Conservation (phyloP, 2,888 invertebrate genomes). For the Nymphalis c-album region DNA sequence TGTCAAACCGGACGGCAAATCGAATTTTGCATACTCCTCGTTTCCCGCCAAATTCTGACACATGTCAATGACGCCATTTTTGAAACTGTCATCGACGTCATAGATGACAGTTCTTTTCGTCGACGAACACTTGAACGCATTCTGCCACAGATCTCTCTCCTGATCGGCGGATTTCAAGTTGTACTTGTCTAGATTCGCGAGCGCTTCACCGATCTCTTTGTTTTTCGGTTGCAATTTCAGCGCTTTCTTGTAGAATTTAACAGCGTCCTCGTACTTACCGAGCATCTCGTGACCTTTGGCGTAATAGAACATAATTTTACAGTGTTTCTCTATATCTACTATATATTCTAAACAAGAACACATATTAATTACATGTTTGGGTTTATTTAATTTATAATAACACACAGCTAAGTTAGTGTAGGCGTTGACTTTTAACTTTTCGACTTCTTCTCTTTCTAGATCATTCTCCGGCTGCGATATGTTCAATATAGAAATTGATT, state of each 20-base stretch:
- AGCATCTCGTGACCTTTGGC: constrained; percentile 61
- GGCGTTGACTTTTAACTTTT: constrained; percentile 54
- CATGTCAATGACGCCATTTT: constrained; percentile 58
- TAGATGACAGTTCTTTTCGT: constrained; percentile 46
- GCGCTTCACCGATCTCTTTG: constrained; percentile 61
- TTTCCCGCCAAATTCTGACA: constrained; percentile 62
- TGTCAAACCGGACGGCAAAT: constrained; percentile 59
- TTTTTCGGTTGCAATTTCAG: constrained; percentile 71
- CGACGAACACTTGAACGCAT: constrained; percentile 51
- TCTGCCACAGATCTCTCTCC: constrained; percentile 67
- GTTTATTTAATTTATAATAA: constrained; percentile 64
- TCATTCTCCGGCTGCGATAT: constrained; percentile 52
- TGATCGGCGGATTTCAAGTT: constrained; percentile 46
- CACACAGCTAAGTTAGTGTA: constrained; percentile 69
- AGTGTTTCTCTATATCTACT: constrained; percentile 59
- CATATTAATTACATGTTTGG: constrained; percentile 62
- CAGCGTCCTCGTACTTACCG: constrained; percentile 57
- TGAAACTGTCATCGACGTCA: constrained; percentile 63
- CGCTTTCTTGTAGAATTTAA: constrained; percentile 64
- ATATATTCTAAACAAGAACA: constrained; percentile 61
- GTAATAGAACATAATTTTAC: constrained; percentile 67
- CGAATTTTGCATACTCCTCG: constrained; percentile 57
- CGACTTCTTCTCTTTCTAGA: constrained; percentile 51
- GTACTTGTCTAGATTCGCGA: constrained; percentile 56
- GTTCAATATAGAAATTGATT: constrained; percentile 57